Evolutionary conservation across 2,797 vertebrate species (phyloP), one percentile per base, ranked within the genome.

Genomic region (Sphaeramia orbicularis): DNA sequence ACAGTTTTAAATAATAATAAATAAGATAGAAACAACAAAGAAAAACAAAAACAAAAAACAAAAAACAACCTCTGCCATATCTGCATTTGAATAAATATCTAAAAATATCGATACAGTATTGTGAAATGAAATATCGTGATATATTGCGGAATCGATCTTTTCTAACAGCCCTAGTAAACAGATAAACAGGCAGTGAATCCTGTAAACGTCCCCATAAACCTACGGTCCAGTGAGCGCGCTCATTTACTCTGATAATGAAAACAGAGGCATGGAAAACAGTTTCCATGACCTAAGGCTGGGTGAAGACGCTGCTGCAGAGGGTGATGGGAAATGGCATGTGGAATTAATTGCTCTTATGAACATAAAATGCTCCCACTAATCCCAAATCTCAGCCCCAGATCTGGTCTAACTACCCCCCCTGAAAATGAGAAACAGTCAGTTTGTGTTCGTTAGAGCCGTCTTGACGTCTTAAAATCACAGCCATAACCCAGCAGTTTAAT

Each of bases 241-340:
- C 70, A 81, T 86, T 70, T 75, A 21, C 83, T 80, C 81, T 74
- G 37, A 69, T 75, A 78, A 74, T 68, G 51, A 67, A 21, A 21
- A 68, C 2, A 7, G 44, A 68, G 60, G 59, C 74, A 56, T 44
- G 58, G 57, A 49, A 66, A 80, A 65, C 52, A 51, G 30, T 65
- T 74, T 72, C 53, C 13, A 43, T 65, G 67, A 71, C 61, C 49
- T 54, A 19, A 24, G 47, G 43, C 10, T 47, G 32, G 15, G 27
- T 48, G 19, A 49, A 43, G 16, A n/a, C n/a, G n/a, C n/a, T 36
- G 47, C 24, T 40, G 44, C 8, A 49, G 41, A 56, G 16, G 36
- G 50, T 47, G 35, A 69, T 50, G 45, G 8, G 66, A 38, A 56
- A 27, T 40, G 49, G 24, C 70, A 65, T 69, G 24, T 44, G 43